Conservation (phyloP, 2,888 invertebrate genomes). For the Mimumesa dahlbomi region DNA sequence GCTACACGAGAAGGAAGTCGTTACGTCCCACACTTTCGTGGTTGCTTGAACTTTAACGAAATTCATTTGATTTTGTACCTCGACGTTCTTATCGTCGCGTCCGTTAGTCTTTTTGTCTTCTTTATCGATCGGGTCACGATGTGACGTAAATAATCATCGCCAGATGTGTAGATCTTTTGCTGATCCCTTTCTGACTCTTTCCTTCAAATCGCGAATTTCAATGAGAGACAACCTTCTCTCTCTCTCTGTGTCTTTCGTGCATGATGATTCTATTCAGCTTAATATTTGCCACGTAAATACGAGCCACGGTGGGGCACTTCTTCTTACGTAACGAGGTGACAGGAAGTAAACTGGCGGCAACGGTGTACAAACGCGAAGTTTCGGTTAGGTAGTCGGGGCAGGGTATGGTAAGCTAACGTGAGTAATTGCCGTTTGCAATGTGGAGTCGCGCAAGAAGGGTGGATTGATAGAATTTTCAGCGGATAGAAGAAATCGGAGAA, state of each 20-base stretch:
- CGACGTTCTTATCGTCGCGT: constrained; percentile 3
- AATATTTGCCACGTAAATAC: not conserved
- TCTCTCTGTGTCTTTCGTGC: constrained; percentile 10
- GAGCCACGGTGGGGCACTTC: not conserved
- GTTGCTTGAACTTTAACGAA: constrained; percentile 39
- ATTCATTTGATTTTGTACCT: constrained; percentile 48
- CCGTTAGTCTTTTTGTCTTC: constrained; percentile 33
- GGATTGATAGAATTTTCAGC: too few relatives aligned
- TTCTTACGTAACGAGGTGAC: constrained; percentile 19
- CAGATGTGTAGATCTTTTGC: too few relatives aligned
- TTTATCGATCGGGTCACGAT: too few relatives aligned
- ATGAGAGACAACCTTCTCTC: too few relatives aligned
- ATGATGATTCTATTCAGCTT: not conserved
- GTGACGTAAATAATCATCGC: too few relatives aligned
- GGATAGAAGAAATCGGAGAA: too few relatives aligned
- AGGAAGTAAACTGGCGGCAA: constrained; percentile 8
- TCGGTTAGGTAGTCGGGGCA: too few relatives aligned
- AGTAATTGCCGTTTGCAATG: too few relatives aligned
- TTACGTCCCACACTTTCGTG: constrained; percentile 46
- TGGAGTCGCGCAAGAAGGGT: too few relatives aligned
- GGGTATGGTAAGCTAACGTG: constrained; percentile 16
- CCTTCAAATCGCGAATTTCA: too few relatives aligned
- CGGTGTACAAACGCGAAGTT: too few relatives aligned
- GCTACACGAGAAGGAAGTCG: constrained; percentile 58
- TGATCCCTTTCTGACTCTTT: too few relatives aligned